These are phyloP conservation scores for Brachypalpus laphriformis DNA, from an alignment of 2,888 invertebrate species.

Conservation along the genomic window DNA sequence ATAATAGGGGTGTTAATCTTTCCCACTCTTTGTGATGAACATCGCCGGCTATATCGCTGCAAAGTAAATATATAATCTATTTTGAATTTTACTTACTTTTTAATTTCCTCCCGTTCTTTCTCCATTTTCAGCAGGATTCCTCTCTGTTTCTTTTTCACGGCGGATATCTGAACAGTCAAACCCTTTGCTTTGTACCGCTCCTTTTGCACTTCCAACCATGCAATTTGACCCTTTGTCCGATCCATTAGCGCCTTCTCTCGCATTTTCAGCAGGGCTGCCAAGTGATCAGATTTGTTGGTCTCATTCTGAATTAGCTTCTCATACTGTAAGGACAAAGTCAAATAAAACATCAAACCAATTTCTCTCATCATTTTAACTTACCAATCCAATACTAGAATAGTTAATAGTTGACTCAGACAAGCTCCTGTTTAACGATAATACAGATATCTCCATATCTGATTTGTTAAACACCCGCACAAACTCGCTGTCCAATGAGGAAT, in stretches of 20 bases:
- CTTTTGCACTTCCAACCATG: conserved; percentile 87
- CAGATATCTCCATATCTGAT: conserved; percentile 76
- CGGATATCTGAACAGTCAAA: conserved; percentile 84
- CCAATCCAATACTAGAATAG: conserved; percentile 79
- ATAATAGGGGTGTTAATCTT: too few relatives aligned
- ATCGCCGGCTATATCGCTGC: too few relatives aligned
- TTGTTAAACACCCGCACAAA: conserved; percentile 77
- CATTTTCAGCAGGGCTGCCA: conserved; percentile 86
- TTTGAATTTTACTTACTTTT: conserved; percentile 84
- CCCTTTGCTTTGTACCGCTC: conserved; percentile 85
- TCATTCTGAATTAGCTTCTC: conserved; percentile 88
- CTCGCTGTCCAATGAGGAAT: conserved; percentile 75
- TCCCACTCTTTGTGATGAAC: too few relatives aligned
- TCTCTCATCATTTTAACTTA: conserved; percentile 67
- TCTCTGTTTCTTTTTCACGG: conserved; percentile 87
- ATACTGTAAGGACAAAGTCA: conserved; percentile 80
- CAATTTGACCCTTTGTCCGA: conserved; percentile 86
- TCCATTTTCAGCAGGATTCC: conserved; percentile 87
- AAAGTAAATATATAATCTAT: too few relatives aligned
- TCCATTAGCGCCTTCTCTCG: conserved; percentile 87
- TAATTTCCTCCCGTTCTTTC: conserved; percentile 88
- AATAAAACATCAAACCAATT: neutral
- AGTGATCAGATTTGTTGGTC: conserved; percentile 86
- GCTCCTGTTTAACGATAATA: conserved; percentile 74
- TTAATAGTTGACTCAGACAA: conserved; percentile 77